Conservation (phyloP, 2,888 invertebrate genomes). For the Cerastis rubricosa region DNA sequence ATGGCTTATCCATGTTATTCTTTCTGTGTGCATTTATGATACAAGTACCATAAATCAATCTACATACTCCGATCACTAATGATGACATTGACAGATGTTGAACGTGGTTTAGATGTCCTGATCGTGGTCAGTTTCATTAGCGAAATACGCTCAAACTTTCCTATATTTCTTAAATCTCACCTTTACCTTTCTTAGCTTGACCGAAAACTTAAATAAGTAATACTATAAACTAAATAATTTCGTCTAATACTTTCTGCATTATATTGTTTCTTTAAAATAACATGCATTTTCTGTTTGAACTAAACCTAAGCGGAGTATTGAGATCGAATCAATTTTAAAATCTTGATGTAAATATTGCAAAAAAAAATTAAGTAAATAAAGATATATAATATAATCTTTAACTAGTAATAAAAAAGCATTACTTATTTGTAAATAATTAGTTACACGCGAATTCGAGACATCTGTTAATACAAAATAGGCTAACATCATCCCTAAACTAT, state of each 20-base stretch:
- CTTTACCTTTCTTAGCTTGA: neutral
- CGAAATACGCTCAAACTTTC: neutral
- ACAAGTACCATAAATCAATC: no score
- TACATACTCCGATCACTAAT: no score
- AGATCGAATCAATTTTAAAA: constrained; percentile 43
- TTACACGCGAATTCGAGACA: constrained; percentile 15
- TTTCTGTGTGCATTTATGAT: no score
- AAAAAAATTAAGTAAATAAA: constrained; percentile 16
- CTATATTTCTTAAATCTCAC: neutral
- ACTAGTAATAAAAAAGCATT: constrained; percentile 23
- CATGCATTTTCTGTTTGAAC: constrained; percentile 11
- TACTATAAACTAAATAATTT: constrained; percentile 33
- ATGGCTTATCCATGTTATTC: no score
- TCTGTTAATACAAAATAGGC: constrained; percentile 26
- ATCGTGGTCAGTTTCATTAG: neutral
- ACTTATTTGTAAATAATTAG: constrained; percentile 22
- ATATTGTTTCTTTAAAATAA: constrained; percentile 4
- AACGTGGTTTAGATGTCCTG: neutral
- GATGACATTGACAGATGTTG: neutral
- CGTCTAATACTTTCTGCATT: constrained; percentile 40
- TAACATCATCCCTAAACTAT: neutral
- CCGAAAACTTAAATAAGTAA: neutral
- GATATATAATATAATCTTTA: constrained; percentile 23
- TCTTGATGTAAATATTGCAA: constrained; percentile 13
- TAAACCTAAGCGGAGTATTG: constrained; percentile 39